Base-by-base conservation (phyloP, 2,113 vertebrate genomes). In the Sylvilagus bachmani region DNA sequence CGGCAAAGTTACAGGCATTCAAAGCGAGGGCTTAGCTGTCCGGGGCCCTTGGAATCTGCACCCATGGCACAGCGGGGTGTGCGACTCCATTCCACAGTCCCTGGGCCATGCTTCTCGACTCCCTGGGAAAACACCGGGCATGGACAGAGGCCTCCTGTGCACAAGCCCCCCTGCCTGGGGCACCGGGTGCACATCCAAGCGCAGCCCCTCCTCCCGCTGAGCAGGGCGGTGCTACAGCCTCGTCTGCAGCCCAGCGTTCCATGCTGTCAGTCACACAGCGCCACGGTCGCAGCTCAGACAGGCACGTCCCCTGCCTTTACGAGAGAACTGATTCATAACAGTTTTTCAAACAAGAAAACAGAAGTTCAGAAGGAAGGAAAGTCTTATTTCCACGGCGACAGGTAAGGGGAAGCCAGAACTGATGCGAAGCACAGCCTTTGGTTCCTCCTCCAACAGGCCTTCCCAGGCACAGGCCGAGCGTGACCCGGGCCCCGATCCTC, bases 201-300 rank as follows among this genome's bases (percentile, higher is more conserved):
- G 22, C 29, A 7, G 53, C 67, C 13, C 55, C 11, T 9, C 51
- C 21, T 0, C 4, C 31, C 33, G 16, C 33, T 53, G 1, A 55
- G 70, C 24, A 33, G 22, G 16, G 51, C 8, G 12, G 5, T 3
- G 16, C 0, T 3, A 29, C 0, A 3, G 49, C n/a, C 11, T 6
- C 0, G 0, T 5, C 24, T 49, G 4, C 1, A 7, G 0, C 0
- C 4, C 3, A 11, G 22, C 49, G 6, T 0, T 36, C 12, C 13
- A 19, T 58, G 55, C 55, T 58, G 55, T 58, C 44, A 44, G 44
- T 44, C 44, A 44, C 44, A 7, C 44, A 7, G 44, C 44, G 44
- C 6, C 44, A 9, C 1, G 44, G 44, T 8, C 44, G 44, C 44
- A 44, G 44, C 44, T 44, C 44, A 44, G 31, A 67, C 0, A 61